phyloP scores from a whole-genome alignment of 2,888 invertebrate species.

The Andrena minutula region DNA sequence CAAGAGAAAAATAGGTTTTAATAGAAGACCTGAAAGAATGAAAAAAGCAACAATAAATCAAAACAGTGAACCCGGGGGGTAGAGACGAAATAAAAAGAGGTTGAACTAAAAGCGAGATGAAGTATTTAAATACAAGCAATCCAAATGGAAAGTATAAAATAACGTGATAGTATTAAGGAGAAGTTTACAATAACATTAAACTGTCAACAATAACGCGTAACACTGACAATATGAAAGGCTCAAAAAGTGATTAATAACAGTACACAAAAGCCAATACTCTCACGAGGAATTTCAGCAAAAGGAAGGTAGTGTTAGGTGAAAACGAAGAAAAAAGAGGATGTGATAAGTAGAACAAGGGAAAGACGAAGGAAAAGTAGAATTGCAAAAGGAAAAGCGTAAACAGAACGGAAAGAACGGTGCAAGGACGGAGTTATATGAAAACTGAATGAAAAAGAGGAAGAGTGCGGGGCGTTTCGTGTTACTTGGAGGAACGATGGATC shows the following conservation, averaged over 20 bases:
- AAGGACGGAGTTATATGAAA: background rate
- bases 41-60: no score
- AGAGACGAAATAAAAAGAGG: no score
- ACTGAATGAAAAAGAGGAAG: background rate
- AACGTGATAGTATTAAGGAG: no score
- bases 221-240: no score
- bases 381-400: conserved; percentile 20
- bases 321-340: background rate
- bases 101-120: no score
- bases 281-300: background rate
- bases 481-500: conserved; percentile 38
- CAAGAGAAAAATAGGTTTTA: no score
- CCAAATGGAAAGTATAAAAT: no score
- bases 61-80: no score
- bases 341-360: background rate
- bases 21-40: no score
- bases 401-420: conserved; percentile 22
- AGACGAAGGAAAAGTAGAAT: background rate
- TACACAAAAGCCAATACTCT: background rate
- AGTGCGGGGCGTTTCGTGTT: conserved; percentile 17
- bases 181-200: no score
- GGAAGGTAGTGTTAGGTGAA: background rate
- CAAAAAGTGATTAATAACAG: background rate
- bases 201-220: no score
- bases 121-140: no score